Base-by-base conservation (phyloP, 2,888 invertebrate species). In the Cantharis rustica region DNA sequence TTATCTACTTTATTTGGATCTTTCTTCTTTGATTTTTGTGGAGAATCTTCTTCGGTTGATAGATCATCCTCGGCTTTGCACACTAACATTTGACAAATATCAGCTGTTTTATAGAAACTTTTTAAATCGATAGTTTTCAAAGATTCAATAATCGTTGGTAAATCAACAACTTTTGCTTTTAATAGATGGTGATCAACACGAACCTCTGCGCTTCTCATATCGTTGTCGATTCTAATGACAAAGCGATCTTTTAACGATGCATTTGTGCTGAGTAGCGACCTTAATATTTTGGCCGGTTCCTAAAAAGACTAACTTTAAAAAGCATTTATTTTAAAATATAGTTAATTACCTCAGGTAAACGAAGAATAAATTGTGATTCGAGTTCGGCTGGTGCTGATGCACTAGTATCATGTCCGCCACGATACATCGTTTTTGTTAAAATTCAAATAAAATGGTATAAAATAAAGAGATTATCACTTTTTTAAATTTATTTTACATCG, bases 101-200 rank as follows among this genome's bases (percentile, higher is more conserved):
- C 99, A 0, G 98, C 97, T 0, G 98, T 96, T 90, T 99, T 99
- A 86, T 99, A 99, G 84, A 99, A 96, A 84, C 96, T 98, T 88
- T 98, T 99, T 79, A 93, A 94, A 86, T 99, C 99, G 73, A 98
- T 96, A 0, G 98, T 98, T 89, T 99, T 99, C 74, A 96, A 89
- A 0, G 97, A 95, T 89, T 99, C 98, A 15, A 97, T 93, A 9
- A 98, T 91, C 5, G 96, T 95, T 0, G 98, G 98, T 68, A 98
- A 88, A 88, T 99, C 98, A 0, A 97, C 93, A 27, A 98, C 92
- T 90, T 97, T 97, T 0, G 95, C 93, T 86, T 95, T 94, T 86
- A 97, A 91, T 23, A 95, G 86, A 93, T 96, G 96, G 82, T 97
- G 94, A 86, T 98, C 98, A 77, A 98, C 93, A 76, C 95, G 91